These are phyloP conservation scores for Gallinago nigripennis DNA, from an alignment of 2,797 vertebrate genomes.

Conservation along the genomic window DNA sequence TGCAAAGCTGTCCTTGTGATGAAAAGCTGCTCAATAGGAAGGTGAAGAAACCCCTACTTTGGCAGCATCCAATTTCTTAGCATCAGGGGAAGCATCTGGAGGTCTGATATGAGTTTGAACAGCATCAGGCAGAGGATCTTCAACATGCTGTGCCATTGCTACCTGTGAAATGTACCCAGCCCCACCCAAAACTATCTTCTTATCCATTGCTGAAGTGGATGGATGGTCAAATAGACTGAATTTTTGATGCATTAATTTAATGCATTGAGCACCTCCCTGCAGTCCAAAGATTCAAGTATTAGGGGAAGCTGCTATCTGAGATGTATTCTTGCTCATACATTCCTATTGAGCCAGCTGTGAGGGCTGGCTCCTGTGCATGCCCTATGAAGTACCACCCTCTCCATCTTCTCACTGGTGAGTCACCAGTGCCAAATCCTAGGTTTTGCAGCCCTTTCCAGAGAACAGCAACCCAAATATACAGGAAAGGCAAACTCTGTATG, in stretches of 20 bases:
- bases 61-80: neutral
- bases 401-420: neutral
- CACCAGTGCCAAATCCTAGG: neutral
- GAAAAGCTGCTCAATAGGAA: neutral
- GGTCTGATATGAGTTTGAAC: neutral
- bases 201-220: neutral
- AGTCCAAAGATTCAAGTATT: neutral
- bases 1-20: neutral
- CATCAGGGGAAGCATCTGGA: neutral
- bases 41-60: neutral
- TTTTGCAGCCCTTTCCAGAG: neutral
- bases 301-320: neutral
- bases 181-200: neutral
- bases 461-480: fast-evolving
- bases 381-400: neutral
- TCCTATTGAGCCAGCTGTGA: neutral
- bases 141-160: neutral
- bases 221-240: neutral
- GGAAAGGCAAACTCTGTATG: neutral
- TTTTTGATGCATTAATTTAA: neutral
- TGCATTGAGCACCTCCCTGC: neutral
- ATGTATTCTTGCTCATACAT: neutral
- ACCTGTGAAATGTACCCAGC: neutral
- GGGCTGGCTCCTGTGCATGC: neutral
- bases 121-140: neutral